A percentile compares a stretch with the other conserved stretches of the same genome.
Conservation (phyloP, 2,113 vertebrate genomes). For the Anser brachyrhynchus region DNA sequence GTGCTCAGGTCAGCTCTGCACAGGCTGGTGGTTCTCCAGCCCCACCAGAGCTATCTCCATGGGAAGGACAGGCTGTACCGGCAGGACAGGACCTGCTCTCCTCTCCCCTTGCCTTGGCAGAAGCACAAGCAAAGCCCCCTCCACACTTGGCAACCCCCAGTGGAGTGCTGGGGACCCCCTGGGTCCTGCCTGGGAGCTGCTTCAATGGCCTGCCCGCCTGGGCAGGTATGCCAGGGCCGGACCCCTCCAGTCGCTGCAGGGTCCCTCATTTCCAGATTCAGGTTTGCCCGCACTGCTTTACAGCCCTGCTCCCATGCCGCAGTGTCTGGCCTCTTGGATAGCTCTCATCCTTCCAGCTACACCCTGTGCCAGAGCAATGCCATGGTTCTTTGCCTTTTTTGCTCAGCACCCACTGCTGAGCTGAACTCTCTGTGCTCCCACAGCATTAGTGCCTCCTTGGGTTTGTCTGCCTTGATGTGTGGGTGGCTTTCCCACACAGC, state of each 20-base stretch:
- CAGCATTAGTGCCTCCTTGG: not conserved
- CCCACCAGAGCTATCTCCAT: not conserved
- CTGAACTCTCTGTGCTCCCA: not conserved
- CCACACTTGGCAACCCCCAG: not conserved
- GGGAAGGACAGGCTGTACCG: not conserved
- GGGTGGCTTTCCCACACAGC: not conserved
- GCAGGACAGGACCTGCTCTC: not conserved
- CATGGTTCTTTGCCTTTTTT: not conserved
- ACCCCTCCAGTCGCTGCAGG: accelerated
- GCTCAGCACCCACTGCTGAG: not conserved
- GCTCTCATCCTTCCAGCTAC: not conserved
- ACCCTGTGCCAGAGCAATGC: not conserved
- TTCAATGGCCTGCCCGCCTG: not conserved
- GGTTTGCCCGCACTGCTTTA: not conserved
- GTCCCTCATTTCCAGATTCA: not conserved
- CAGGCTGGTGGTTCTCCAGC: accelerated
- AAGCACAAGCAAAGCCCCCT: not conserved
- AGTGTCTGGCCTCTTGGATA: not conserved
- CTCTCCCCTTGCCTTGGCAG: not conserved
- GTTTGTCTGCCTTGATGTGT: not conserved
- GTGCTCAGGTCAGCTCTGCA: not conserved
- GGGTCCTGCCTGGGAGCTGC: not conserved
- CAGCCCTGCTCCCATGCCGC: not conserved
- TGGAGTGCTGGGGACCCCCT: not conserved
- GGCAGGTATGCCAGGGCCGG: not conserved